A percentile compares a stretch with the other conserved stretches of the same genome.
Conservation (phyloP, 2,797 vertebrate genomes). For the Denticeps clupeoides region DNA sequence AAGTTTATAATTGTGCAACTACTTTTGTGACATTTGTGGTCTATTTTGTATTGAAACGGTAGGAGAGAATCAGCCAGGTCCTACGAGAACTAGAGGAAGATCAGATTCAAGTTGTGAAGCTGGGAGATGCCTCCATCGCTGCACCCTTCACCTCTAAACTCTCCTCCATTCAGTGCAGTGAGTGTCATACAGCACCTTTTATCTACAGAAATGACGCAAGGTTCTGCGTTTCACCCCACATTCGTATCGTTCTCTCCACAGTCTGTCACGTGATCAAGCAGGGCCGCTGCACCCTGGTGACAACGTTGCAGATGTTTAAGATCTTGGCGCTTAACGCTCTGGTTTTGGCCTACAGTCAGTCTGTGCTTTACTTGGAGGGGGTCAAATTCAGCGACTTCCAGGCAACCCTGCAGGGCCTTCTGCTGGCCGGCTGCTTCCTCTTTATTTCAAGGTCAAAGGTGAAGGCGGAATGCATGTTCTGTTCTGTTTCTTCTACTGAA, state of each 20-base stretch:
- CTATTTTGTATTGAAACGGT: slow-evolving; percentile 45
- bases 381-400: slow-evolving; percentile 98
- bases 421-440: slow-evolving; percentile 92
- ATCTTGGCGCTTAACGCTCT: slow-evolving; percentile 92
- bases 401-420: slow-evolving; percentile 86
- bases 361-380: slow-evolving; percentile 91
- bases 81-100: slow-evolving; percentile 90
- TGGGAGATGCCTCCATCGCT: slow-evolving; percentile 93
- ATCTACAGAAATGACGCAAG: no score
- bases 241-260: slow-evolving; percentile 32
- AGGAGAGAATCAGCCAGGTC: slow-evolving; percentile 89
- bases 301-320: slow-evolving; percentile 97
- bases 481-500: background rate
- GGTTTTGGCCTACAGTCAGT: slow-evolving; percentile 94
- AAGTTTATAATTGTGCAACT: no score
- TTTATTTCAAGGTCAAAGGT: slow-evolving; percentile 98
- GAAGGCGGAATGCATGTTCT: slow-evolving; percentile 8
- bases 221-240: background rate
- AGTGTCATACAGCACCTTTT: slow-evolving; percentile 38
- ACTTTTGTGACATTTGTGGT: no score
- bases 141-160: slow-evolving; percentile 96
- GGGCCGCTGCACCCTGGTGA: slow-evolving; percentile 90
- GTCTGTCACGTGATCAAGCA: slow-evolving; percentile 98
- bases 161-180: slow-evolving; percentile 96
- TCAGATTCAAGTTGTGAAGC: slow-evolving; percentile 82